Conservation (phyloP, 2,797 vertebrate genomes). For the Sebastes steindachneri region DNA sequence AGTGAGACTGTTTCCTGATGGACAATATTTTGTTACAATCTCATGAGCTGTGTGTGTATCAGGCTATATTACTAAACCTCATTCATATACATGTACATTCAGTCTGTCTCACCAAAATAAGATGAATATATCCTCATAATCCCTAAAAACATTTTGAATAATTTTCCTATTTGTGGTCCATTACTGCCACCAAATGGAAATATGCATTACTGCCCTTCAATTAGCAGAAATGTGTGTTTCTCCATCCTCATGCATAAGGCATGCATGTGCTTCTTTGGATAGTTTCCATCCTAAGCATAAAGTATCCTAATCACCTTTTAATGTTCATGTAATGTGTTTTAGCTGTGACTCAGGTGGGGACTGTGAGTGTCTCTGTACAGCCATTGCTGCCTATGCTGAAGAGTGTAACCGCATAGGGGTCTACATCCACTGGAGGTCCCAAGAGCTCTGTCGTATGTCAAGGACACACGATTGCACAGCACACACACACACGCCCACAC, state of each 20-base stretch:
- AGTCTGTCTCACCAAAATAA: background rate
- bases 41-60: background rate
- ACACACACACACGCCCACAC: too few species aligned
- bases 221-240: background rate
- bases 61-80: background rate
- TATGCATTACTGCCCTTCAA: background rate
- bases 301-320: background rate
- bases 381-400: constrained; percentile 88
- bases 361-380: constrained; percentile 94
- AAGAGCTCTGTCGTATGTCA: constrained; percentile 92
- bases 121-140: background rate
- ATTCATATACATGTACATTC: background rate
- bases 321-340: background rate
- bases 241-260: background rate
- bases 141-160: background rate
- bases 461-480: background rate
- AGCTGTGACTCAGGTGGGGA: constrained; percentile 94
- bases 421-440: constrained; percentile 89
- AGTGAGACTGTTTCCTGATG: background rate
- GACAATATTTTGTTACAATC: background rate
- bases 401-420: constrained; percentile 86
- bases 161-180: background rate
- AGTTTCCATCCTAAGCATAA: too few species aligned
- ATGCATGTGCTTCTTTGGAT: background rate
- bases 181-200: background rate